A percentile compares a stretch with the other conserved stretches of the same genome.
Evolutionary conservation across 2,113 vertebrate genomes (phyloP).

Genomic region (Phyllostomus hastatus): DNA sequence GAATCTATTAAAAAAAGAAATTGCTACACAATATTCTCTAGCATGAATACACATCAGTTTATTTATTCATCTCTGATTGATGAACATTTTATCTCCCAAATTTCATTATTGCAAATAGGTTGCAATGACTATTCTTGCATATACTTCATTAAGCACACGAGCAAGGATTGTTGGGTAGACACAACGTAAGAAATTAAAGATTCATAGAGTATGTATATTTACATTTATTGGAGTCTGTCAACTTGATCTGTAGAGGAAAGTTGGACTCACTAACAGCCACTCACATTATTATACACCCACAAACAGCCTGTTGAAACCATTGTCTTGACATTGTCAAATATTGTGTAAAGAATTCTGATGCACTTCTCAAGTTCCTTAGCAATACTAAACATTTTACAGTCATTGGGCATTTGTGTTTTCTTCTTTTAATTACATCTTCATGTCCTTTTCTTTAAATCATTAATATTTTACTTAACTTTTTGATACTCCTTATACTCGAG

Average conservation of each 20-base stretch:
- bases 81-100: neutral
- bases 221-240: neutral
- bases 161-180: neutral
- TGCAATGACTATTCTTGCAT: neutral
- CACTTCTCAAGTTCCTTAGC: neutral
- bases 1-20: neutral
- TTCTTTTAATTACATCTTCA: neutral
- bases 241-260: neutral
- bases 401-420: neutral
- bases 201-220: neutral
- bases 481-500: neutral
- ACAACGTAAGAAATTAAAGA: neutral
- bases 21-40: neutral
- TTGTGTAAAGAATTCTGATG: neutral
- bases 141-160: neutral
- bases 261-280: neutral
- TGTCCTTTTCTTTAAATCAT: neutral
- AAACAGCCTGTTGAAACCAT: neutral
- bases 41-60: neutral
- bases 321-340: neutral
- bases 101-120: neutral
- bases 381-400: neutral
- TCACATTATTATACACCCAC: neutral
- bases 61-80: neutral
- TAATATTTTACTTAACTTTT: slow-evolving; percentile 22